phyloP scores from a whole-genome alignment of 2,113 vertebrate genomes.

The Pogona vitticeps region DNA sequence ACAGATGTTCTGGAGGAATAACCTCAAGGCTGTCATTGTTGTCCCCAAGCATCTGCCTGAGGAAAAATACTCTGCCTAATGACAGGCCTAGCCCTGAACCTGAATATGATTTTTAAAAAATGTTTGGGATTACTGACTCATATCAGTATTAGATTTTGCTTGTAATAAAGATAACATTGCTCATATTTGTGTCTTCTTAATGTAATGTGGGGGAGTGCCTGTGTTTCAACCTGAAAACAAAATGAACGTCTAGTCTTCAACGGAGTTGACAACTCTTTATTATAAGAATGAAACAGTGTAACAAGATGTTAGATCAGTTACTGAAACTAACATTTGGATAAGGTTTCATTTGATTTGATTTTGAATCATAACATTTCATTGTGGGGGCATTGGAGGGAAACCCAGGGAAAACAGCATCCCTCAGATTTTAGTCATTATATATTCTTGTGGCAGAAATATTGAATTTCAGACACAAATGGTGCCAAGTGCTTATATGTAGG shows the following conservation, averaged over 20 bases:
- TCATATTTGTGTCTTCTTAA: background rate
- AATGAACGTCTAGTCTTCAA: conserved; percentile 43
- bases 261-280: conserved; percentile 66
- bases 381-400: conserved; percentile 5
- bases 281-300: conserved; percentile 65
- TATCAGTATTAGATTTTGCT: background rate
- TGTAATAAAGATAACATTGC: background rate
- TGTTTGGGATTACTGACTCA: background rate
- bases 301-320: conserved; percentile 61
- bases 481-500: conserved; percentile 70
- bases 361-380: conserved; percentile 47
- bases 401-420: conserved; percentile 47
- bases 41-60: background rate
- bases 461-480: conserved; percentile 42
- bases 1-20: background rate
- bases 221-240: conserved; percentile 44
- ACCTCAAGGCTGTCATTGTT: background rate
- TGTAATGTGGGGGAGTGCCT: background rate
- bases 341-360: conserved; percentile 58
- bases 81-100: background rate
- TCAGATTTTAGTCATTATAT: conserved; percentile 19
- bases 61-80: background rate
- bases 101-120: background rate
- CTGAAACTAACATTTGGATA: conserved; percentile 62
- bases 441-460: conserved; percentile 43